These are phyloP conservation scores for Epinotia brunnichana DNA, from an alignment of 2,888 invertebrate genomes.

Conservation along the genomic window DNA sequence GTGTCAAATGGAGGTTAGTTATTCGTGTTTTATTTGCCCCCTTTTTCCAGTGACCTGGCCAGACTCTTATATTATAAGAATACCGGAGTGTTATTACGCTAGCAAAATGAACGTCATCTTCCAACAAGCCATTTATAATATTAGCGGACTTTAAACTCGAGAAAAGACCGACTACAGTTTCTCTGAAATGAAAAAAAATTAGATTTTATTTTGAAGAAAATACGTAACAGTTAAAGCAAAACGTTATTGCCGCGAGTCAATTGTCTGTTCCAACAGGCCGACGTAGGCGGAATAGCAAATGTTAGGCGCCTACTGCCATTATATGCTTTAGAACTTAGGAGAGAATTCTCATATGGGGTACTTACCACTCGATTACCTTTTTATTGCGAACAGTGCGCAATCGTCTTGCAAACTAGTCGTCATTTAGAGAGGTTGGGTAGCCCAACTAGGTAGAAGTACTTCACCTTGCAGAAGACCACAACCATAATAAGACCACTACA, in stretches of 20 bases:
- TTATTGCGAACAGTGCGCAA: constrained; percentile 26
- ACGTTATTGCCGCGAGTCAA: constrained; percentile 65
- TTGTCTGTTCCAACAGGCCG: constrained; percentile 63
- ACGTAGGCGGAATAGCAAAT: constrained; percentile 67
- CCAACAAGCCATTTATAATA: too few relatives aligned
- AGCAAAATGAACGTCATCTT: too few relatives aligned
- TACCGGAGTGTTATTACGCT: too few relatives aligned
- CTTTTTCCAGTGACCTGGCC: too few relatives aligned
- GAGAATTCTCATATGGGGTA: constrained; percentile 50
- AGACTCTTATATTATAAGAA: too few relatives aligned
- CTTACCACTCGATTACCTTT: constrained; percentile 45
- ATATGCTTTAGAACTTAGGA: constrained; percentile 47
- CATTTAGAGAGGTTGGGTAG: background rate
- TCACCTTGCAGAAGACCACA: too few relatives aligned
- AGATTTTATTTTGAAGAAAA: constrained; percentile 37
- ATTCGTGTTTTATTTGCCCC: too few relatives aligned
- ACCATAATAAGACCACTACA: too few relatives aligned
- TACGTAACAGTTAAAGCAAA: constrained; percentile 56
- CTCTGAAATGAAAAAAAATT: constrained; percentile 18
- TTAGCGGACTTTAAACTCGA: constrained; percentile 4
- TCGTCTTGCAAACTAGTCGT: constrained; percentile 17
- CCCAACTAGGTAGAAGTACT: too few relatives aligned
- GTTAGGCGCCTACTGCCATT: constrained; percentile 56
- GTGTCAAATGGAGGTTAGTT: too few relatives aligned
- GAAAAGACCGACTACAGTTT: constrained; percentile 1